Percentiles rank a stretch among this genome's conserved stretches.
phyloP scores from a whole-genome alignment of 2,797 vertebrate genomes.

The Falco biarmicus region DNA sequence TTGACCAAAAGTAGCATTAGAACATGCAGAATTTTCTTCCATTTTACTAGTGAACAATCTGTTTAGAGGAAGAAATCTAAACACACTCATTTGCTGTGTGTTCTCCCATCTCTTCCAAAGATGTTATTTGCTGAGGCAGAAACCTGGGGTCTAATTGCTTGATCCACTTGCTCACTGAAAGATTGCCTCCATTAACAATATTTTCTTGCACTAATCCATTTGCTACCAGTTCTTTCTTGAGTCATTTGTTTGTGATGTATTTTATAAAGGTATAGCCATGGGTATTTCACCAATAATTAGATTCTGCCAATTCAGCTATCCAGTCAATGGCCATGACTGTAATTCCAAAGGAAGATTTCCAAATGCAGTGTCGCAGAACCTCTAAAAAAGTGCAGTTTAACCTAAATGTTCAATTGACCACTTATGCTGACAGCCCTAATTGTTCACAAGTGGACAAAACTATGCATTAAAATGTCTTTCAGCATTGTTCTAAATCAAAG shows the following conservation, averaged over 20 bases:
- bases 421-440: constrained; percentile 72
- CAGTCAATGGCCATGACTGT: constrained; percentile 40
- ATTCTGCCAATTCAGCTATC: constrained; percentile 57
- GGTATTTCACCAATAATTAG: constrained; percentile 60
- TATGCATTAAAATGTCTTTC: constrained; percentile 66
- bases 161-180: background rate
- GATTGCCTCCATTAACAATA: constrained; percentile 1
- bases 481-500: constrained; percentile 69
- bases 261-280: background rate
- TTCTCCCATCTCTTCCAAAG: background rate
- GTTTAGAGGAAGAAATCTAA: background rate
- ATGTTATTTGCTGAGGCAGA: constrained; percentile 2
- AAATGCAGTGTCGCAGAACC: constrained; percentile 63
- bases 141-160: constrained; percentile 5
- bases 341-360: constrained; percentile 70
- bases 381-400: constrained; percentile 65
- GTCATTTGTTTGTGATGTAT: constrained; percentile 16
- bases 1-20: background rate
- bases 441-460: constrained; percentile 64
- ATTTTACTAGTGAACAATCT: background rate
- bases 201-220: background rate
- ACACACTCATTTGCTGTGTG: background rate
- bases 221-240: background rate
- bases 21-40: background rate
- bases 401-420: constrained; percentile 59